Conservation (phyloP, 2,888 invertebrate species). For the Tenthredo notha region DNA sequence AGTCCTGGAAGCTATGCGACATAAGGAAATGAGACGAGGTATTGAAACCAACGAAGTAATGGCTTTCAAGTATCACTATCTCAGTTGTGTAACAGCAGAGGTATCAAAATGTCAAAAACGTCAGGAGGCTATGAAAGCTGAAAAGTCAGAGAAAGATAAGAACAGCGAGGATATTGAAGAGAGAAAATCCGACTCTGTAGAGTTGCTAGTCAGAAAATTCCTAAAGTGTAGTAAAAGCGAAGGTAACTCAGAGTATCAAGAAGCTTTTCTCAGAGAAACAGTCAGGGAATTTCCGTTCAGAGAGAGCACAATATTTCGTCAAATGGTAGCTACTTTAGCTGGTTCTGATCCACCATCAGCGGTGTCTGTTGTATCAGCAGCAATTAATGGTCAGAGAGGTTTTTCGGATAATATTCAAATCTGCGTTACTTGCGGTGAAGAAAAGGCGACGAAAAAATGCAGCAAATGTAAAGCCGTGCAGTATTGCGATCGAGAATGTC, state of each 20-base stretch:
- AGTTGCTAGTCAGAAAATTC: slow-evolving; percentile 87
- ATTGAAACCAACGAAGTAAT: slow-evolving; percentile 93
- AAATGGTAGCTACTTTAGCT: slow-evolving; percentile 89
- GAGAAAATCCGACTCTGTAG: slow-evolving; percentile 83
- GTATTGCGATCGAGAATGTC: slow-evolving; percentile 97
- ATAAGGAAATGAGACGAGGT: slow-evolving; percentile 91
- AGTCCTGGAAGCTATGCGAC: slow-evolving; percentile 91
- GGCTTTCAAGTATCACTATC: slow-evolving; percentile 93
- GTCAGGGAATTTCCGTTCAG: slow-evolving; percentile 94
- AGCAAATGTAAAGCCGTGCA: slow-evolving; percentile 95
- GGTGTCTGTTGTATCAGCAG: slow-evolving; percentile 86
- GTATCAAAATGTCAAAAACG: slow-evolving; percentile 85
- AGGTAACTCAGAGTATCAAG: slow-evolving; percentile 82
- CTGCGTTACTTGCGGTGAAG: slow-evolving; percentile 93
- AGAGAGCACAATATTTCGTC: slow-evolving; percentile 94
- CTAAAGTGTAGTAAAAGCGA: slow-evolving; percentile 88
- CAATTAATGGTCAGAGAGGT: slow-evolving; percentile 93
- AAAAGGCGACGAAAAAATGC: slow-evolving; percentile 95
- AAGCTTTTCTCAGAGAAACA: slow-evolving; percentile 89
- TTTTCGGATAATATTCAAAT: slow-evolving; percentile 85
- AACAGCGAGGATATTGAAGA: slow-evolving; percentile 72
- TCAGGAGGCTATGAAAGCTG: slow-evolving; percentile 80
- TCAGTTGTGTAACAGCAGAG: slow-evolving; percentile 87
- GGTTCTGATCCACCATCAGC: slow-evolving; percentile 88
- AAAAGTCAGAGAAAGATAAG: slow-evolving; percentile 74